Base-by-base conservation (phyloP, 2,888 invertebrate genomes). In the Synanthedon tipuliformis region DNA sequence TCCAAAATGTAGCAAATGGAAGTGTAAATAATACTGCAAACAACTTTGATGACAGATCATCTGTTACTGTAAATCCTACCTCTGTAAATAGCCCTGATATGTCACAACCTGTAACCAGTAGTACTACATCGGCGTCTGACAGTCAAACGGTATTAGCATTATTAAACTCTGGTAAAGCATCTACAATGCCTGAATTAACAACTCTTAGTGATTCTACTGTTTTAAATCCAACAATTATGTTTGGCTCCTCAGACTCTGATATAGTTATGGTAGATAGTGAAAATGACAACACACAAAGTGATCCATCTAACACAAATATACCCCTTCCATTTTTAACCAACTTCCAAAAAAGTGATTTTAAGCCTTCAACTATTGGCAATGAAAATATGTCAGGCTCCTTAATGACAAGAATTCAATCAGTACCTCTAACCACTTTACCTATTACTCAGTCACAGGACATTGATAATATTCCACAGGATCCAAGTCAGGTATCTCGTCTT, bases 281-380 rank as follows among this genome's bases (percentile, higher is more conserved):
- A 66, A 68, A 61, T 68, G 57, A 56, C 40, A 56, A 57, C 49
- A 50, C 53, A 27, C 51, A 59, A 56, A 62, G 58, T 60, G 65
- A 66, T 23, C 71, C 73, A 75, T 71, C 73, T 75, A 78, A 77
- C 65, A 69, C 66, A 51, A 60, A 63, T 58, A 52, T 62, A 57
- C 70, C 78, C 55, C 53, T 78, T 57, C 82, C 85, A 52, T 78
- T 83, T 64, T 71, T 81, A 41, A 69, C 81, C 48, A 84, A 83
- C 59, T 78, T 74, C 61, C 68, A 69, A 65, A 61, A 67, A 40
- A 66, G 57, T 57, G 79, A 81, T 58, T 76, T 77, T 56, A 65
- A 61, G 59, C 48, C 65, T n/a, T 61, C 51, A 51, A 61, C 68
- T 55, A 52, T 56, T 53, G 59, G 58, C 50, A 62, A 58, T 57